Evolutionary conservation across 30 jellyfish, hydroid and myxozoan genomes (phyloP).

Genomic region (Nemopilema nomurai): DNA sequence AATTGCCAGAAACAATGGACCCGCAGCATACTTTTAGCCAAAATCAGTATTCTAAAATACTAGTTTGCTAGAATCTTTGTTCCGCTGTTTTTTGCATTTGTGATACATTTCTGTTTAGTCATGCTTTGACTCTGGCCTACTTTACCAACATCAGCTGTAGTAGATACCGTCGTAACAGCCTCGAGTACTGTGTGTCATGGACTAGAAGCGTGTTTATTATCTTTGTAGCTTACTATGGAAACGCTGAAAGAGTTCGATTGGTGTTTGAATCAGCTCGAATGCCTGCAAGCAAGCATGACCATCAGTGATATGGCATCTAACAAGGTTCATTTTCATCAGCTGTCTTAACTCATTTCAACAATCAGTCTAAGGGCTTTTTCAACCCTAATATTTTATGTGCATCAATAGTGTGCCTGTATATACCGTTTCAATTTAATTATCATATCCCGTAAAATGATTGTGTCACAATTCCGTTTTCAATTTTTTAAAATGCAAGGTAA

Average conservation of each 20-base stretch:
- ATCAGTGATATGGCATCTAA: conserved; percentile 97
- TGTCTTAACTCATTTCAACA: neutral
- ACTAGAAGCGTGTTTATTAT: neutral
- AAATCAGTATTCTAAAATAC: too few species aligned
- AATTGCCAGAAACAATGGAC: too few species aligned
- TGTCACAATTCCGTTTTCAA: too few species aligned
- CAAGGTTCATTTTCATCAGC: conserved; percentile 50
- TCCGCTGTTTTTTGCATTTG: too few species aligned
- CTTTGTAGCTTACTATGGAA: conserved; percentile 87
- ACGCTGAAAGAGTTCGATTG: conserved; percentile 96
- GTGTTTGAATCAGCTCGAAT: conserved; percentile 95
- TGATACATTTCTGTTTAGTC: too few species aligned
- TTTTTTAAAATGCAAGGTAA: neutral
- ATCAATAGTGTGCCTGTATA: too few species aligned
- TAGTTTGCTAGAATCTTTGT: too few species aligned
- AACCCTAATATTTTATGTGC: neutral
- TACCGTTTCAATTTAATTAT: too few species aligned
- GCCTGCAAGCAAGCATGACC: conserved; percentile 94
- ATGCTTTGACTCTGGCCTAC: too few species aligned
- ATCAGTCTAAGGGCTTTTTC: neutral
- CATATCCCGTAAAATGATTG: too few species aligned
- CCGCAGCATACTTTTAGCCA: too few species aligned
- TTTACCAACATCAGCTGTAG: neutral
- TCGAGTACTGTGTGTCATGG: neutral
- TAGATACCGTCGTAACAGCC: neutral